Base-by-base conservation (phyloP, 2,888 invertebrate genomes). In the Nomada lathburiana region DNA sequence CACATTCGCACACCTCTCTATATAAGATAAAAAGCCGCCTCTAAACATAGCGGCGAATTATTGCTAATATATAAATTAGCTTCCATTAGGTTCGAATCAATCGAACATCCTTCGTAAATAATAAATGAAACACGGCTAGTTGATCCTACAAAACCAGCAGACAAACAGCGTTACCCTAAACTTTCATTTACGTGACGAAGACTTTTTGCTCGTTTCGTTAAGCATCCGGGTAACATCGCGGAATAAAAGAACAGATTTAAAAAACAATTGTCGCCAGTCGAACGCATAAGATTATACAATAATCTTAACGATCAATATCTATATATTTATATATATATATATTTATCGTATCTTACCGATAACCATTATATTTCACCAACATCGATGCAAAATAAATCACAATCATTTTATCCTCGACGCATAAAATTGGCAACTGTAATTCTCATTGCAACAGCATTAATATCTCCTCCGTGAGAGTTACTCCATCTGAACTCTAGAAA, bases 341-440 rank as follows among this genome's bases (percentile, higher is more conserved):
- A 85, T 86, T 78, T 81, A 65, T 85, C 81, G 72, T 79, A 84
- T 82, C 83, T 76, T 82, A 83, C 72, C 79, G 60, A 82, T 87
- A 86, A 67, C 84, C 85, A 80, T 84, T 86, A 68, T 86, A 86
- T 78, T 83, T 83, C 78, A 85, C 84, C 85, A 88, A 90, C 88
- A 90, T 92, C 89, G 91, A 92, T 92, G 91, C 88, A 92, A 92
- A 92, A 91, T 92, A 89, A 92, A 93, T 93, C 91, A 93, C 91
- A 93, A 92, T 91, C 86, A 89, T 85, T 88, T 85, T 83, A 23
- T 57, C 57, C 20, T 84, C 78, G 83, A 78, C 62, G 82, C 82
- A 78, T 88, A 87, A 87, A 85, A 88, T 89, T 89, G 89, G 88
- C 88, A 89, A 89, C 87, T 86, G 86, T 85, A 84, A 84, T 88